A percentile compares a stretch with the other conserved stretches of the same genome.
These are phyloP conservation scores for Lerista edwardsae DNA, from an alignment of 2,797 vertebrate genomes.

Conservation along the genomic window DNA sequence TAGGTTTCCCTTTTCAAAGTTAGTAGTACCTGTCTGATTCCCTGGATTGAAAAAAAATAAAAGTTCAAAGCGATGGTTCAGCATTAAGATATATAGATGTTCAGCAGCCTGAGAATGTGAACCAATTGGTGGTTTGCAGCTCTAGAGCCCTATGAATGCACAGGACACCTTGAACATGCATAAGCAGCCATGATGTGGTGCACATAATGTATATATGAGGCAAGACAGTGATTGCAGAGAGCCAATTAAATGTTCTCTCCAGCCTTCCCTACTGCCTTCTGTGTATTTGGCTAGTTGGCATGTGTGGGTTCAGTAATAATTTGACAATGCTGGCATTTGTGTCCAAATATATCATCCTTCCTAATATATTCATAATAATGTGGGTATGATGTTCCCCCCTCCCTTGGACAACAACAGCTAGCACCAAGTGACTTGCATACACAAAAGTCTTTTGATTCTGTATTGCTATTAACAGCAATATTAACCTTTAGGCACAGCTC, in stretches of 20 bases:
- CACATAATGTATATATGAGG: no score
- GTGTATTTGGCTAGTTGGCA: not conserved
- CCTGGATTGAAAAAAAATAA: not conserved
- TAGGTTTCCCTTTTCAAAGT: not conserved
- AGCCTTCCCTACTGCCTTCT: conserved; percentile 13
- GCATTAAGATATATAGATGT: conserved; percentile 63
- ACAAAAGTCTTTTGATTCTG: not conserved
- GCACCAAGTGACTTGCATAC: conserved; percentile 7
- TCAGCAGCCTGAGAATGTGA: conserved; percentile 61
- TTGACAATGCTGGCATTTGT: not conserved
- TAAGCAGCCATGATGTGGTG: no score
- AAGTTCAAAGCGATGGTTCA: conserved; percentile 17
- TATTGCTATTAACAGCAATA: not conserved
- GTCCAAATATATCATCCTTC: conserved; percentile 5
- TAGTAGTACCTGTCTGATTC: not conserved
- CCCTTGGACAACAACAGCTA: conserved; percentile 9
- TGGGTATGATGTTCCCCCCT: not conserved
- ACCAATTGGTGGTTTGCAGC: conserved; percentile 40
- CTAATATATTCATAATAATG: not conserved
- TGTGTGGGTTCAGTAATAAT: not conserved
- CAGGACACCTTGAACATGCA: conserved; percentile 43
- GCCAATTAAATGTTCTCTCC: conserved; percentile 14
- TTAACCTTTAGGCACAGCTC: not conserved
- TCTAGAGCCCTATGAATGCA: conserved; percentile 57
- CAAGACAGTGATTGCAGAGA: no score